These are phyloP conservation scores for Lithobates sylvaticus DNA, from an alignment of 2,797 vertebrate genomes.

Conservation along the genomic window DNA sequence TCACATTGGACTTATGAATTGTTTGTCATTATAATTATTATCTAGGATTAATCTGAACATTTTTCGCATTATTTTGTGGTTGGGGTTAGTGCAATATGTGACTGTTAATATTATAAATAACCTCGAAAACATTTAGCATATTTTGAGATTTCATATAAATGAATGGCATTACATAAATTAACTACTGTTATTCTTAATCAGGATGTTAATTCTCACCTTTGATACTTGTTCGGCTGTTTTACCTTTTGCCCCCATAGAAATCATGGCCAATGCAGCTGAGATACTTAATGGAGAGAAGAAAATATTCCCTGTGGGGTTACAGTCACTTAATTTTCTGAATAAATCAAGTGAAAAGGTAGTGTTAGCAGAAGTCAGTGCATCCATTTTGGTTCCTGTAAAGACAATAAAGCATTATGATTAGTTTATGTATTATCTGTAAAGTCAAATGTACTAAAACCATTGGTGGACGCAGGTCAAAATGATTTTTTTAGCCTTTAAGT, in stretches of 20 bases:
- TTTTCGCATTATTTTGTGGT: too few species aligned
- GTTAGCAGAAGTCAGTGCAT: conserved; percentile 78
- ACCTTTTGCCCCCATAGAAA: conserved; percentile 82
- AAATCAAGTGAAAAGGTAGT: conserved; percentile 84
- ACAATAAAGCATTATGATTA: conserved; percentile 7
- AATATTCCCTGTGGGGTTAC: conserved; percentile 75
- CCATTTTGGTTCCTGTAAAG: conserved; percentile 78
- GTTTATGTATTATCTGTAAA: background rate
- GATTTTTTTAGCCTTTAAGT: background rate
- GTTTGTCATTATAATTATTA: too few species aligned
- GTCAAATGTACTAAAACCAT: background rate
- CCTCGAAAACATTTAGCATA: too few species aligned
- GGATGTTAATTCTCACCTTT: conserved; percentile 76
- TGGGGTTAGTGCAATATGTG: too few species aligned
- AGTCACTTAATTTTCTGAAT: conserved; percentile 74
- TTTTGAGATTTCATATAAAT: background rate
- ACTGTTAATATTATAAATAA: too few species aligned
- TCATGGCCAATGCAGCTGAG: conserved; percentile 88
- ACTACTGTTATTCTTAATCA: background rate
- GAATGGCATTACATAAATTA: background rate
- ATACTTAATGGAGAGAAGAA: conserved; percentile 89
- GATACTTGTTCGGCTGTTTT: conserved; percentile 82
- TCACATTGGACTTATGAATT: too few species aligned
- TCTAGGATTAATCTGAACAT: too few species aligned
- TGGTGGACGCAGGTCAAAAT: background rate